Conservation (phyloP, 1,140 invertebrate genomes). For the Scaptomyza pallida region DNA sequence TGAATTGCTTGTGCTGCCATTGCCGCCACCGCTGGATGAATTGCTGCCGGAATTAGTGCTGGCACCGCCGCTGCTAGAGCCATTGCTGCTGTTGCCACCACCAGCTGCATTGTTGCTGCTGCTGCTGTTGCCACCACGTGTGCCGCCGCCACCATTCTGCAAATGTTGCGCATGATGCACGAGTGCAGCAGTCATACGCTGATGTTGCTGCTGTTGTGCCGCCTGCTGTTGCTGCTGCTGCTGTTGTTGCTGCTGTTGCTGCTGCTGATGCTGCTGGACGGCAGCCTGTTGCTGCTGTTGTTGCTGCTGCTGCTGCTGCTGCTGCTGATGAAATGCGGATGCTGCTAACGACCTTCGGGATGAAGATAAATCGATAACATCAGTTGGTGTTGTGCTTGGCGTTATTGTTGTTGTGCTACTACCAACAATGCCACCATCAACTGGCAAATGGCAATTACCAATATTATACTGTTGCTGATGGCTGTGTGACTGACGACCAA, state of each 20-base stretch:
- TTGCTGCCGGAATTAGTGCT: conserved; percentile 7
- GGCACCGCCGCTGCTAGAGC: conserved; percentile 44
- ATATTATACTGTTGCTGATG: conserved; percentile 47
- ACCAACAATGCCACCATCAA: conserved; percentile 30
- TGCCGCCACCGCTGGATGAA: conserved; percentile 20
- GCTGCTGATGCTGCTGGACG: conserved; percentile 58
- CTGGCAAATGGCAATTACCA: conserved; percentile 45
- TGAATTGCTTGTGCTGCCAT: conserved; percentile 49
- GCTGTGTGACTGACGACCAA: conserved; percentile 67
- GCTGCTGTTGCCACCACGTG: conserved; percentile 38
- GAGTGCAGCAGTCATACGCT: conserved; percentile 50
- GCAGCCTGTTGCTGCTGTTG: conserved; percentile 31
- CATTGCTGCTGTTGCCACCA: conserved; percentile 24
- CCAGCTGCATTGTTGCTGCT: conserved; percentile 53
- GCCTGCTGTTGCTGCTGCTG: conserved; percentile 55
- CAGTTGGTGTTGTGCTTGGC: conserved; percentile 71
- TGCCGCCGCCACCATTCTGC: conserved; percentile 62
- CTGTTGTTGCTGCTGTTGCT: conserved; percentile 44
- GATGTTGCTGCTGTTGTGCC: conserved; percentile 59
- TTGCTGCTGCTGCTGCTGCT: conserved; percentile 63
- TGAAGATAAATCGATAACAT: conserved; percentile 84
- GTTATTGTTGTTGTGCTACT: conserved; percentile 50
- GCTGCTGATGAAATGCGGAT: conserved; percentile 72
- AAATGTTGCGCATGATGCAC: conserved; percentile 62
- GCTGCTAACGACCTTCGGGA: conserved; percentile 83